Percentiles rank a stretch among this genome's conserved stretches.
Conservation (phyloP, 2,888 invertebrate genomes). For the Spilarctia lutea region DNA sequence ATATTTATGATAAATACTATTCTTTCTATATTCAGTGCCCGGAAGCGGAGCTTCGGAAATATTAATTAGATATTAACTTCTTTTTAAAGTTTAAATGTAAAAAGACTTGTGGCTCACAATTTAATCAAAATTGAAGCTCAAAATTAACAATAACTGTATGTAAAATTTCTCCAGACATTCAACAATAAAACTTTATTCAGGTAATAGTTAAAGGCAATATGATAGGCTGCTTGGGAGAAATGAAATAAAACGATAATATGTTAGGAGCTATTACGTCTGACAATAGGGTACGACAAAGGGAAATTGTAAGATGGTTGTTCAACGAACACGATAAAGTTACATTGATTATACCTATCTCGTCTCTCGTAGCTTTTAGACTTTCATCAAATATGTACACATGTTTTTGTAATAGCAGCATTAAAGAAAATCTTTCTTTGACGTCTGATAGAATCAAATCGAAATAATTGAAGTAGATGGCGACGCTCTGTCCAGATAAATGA, state of each 20-base stretch:
- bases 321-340: constrained; percentile 74
- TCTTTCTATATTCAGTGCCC: neutral
- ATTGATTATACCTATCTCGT: constrained; percentile 59
- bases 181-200: constrained; percentile 67
- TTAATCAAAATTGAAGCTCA: neutral
- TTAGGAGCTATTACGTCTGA: constrained; percentile 72
- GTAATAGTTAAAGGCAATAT: constrained; percentile 74
- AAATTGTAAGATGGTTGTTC: constrained; percentile 72
- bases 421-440: constrained; percentile 17
- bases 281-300: constrained; percentile 79
- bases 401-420: constrained; percentile 20
- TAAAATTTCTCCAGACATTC: constrained; percentile 51
- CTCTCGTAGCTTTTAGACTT: constrained; percentile 29
- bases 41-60: neutral
- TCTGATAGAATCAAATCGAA: constrained; percentile 36
- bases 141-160: constrained; percentile 37
- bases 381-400: constrained; percentile 26
- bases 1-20: neutral
- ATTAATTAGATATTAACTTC: neutral
- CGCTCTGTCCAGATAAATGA: constrained; percentile 44
- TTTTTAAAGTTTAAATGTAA: neutral
- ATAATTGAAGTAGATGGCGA: constrained; percentile 36
- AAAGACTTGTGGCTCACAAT: neutral
- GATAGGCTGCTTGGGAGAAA: constrained; percentile 71
- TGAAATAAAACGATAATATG: constrained; percentile 82